phyloP scores from a whole-genome alignment of 2,113 vertebrate genomes.

The Chloropsis cyanopogon region DNA sequence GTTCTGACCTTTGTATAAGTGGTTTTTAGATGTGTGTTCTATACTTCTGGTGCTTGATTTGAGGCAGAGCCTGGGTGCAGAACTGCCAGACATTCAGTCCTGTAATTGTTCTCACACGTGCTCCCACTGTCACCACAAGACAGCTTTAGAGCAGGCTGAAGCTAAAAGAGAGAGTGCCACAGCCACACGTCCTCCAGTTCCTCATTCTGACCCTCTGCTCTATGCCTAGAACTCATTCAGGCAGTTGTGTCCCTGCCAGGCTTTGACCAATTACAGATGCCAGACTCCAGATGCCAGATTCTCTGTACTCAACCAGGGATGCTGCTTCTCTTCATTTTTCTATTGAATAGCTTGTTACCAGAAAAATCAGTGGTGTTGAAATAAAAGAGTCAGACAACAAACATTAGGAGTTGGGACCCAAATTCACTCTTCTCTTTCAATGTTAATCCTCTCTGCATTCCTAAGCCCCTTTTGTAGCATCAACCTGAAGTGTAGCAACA shows the following conservation, averaged over 20 bases:
- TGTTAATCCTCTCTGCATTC: background rate
- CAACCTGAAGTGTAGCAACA: background rate
- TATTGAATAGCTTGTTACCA: background rate
- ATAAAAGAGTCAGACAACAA: background rate
- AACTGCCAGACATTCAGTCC: background rate
- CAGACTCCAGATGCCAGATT: background rate
- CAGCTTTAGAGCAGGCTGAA: background rate
- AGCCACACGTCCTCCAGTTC: background rate
- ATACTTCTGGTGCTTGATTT: background rate
- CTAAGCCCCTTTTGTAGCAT: background rate
- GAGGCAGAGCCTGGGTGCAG: background rate
- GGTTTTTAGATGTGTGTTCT: fast-evolving
- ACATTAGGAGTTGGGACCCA: background rate
- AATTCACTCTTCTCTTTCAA: background rate
- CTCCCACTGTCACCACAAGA: background rate
- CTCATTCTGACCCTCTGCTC: background rate
- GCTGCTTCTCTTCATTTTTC: background rate
- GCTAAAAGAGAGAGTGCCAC: background rate
- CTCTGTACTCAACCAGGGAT: background rate
- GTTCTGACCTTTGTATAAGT: background rate
- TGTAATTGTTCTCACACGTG: background rate
- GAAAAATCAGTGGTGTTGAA: background rate
- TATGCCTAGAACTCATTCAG: background rate
- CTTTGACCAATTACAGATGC: background rate
- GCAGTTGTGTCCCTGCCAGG: background rate